Conservation (phyloP, 1,140 invertebrate species). For the Orussus abietinus region DNA sequence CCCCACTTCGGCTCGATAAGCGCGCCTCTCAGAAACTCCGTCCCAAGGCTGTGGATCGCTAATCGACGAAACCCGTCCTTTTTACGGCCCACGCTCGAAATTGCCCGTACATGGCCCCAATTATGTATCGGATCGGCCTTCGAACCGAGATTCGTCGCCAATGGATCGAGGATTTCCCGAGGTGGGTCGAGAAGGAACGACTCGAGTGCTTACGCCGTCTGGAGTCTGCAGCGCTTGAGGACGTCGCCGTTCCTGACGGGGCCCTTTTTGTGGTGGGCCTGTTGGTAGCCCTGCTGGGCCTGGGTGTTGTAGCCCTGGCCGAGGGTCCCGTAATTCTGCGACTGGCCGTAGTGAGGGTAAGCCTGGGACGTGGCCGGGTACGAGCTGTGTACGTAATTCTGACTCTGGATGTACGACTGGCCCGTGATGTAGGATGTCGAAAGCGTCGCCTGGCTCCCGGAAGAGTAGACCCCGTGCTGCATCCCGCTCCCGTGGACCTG, state of each 20-base stretch:
- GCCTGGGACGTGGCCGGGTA: constrained; percentile 44
- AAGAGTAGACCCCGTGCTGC: constrained; percentile 41
- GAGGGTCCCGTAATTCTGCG: constrained; percentile 45
- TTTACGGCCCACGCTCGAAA: too few relatives aligned
- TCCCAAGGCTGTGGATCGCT: too few relatives aligned
- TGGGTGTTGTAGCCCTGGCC: constrained; percentile 47
- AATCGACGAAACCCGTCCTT: too few relatives aligned
- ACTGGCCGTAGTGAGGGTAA: constrained; percentile 48
- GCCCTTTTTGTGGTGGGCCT: constrained; percentile 63
- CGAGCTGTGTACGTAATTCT: constrained; percentile 48
- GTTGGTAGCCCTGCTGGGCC: constrained; percentile 51
- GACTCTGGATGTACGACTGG: constrained; percentile 55
- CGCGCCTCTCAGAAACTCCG: too few relatives aligned
- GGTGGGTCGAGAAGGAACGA: too few relatives aligned
- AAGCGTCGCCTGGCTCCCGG: constrained; percentile 43
- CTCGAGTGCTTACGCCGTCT: constrained; percentile 67
- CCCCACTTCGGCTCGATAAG: too few relatives aligned
- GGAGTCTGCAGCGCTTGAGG: constrained; percentile 63
- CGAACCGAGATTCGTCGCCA: too few relatives aligned
- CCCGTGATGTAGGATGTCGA: constrained; percentile 51
- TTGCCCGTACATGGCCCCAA: too few relatives aligned
- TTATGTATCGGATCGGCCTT: too few relatives aligned
- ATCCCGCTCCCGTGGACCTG: constrained; percentile 38
- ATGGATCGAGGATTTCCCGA: too few relatives aligned
- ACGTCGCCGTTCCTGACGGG: constrained; percentile 67